Base-by-base conservation (phyloP, 2,888 invertebrate species). In the Polymixis lichenea region DNA sequence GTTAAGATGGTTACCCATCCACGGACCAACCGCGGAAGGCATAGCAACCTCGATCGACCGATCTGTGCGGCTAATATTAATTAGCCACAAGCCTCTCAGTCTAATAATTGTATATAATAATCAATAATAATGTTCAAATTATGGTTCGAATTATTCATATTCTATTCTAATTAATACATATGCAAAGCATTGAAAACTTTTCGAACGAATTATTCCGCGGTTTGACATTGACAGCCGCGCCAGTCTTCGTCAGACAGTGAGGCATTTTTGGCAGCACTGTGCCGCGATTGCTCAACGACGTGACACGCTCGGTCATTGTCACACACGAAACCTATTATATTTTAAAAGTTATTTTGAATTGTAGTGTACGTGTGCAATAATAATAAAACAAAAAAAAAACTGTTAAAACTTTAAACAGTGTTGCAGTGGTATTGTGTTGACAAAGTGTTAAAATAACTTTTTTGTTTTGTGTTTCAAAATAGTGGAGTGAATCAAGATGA, bases 401-500 rank as follows among this genome's bases (percentile, higher is more conserved):
- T 19, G 25, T 22, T 28, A 28, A 56, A 72, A 61, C 61, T 75
- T 62, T 58, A n/a, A 69, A 56, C 49, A 74, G 84, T 84, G 83
- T 75, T 72, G 11, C 11, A 83, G 88, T 90, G 87, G 70, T 82
- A 85, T 83, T 84, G 89, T 89, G 87, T 86, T 74, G 83, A 77
- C 75, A 76, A 78, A 83, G 86, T 86, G 87, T 32, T 82, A 58
- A 61, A 72, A 75, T 82, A 84, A 80, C 80, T 87, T 88, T 38
- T 88, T 83, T 77, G 67, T 62, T 56, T 88, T 85, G 86, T 87
- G 87, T 78, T 81, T 83, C 75, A 84, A 85, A 89, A 87, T 84
- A 89, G 86, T 85, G 82, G 79, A 82, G 89, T 90, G 88, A 77
- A 79, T 80, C 82, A 93, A 92, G 89, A 96, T 95, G 95, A 95